Evolutionary conservation across 2,888 invertebrate genomes (phyloP).

Genomic region (Lasioglossum malachurum): DNA sequence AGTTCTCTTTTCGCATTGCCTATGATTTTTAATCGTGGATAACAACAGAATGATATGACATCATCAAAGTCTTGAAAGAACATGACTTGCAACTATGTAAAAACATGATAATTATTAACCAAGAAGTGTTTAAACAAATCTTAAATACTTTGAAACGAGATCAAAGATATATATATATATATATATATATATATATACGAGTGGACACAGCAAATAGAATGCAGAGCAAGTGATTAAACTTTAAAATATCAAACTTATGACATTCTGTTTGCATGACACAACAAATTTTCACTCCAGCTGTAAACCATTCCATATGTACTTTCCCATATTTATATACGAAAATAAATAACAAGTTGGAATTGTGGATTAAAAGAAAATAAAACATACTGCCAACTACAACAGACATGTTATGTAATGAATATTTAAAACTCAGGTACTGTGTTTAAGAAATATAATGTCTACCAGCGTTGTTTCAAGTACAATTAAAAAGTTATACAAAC

Average conservation of each 20-base stretch:
- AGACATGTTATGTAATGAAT: constrained; percentile 78
- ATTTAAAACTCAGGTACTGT: constrained; percentile 66
- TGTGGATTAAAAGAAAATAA: constrained; percentile 72
- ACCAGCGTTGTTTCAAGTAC: neutral
- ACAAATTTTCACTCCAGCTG: constrained; percentile 4
- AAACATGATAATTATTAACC: constrained; percentile 22
- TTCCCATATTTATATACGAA: constrained; percentile 21
- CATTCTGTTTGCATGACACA: neutral
- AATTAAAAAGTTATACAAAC: neutral
- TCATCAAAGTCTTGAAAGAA: constrained; percentile 1
- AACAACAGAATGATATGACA: neutral
- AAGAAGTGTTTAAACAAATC: neutral
- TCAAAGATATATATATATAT: neutral
- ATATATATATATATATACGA: neutral
- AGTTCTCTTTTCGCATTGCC: neutral
- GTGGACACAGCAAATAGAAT: neutral
- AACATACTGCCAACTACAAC: constrained; percentile 79
- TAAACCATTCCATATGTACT: neutral
- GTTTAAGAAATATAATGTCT: constrained; percentile 25
- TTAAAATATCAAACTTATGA: neutral
- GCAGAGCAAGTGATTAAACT: constrained; percentile 7
- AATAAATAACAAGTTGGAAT: constrained; percentile 59
- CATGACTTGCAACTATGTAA: constrained; percentile 64
- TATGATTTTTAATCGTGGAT: neutral
- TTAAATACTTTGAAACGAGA: neutral